Conservation (phyloP, 1,140 invertebrate species). For the Drosophila serrata region DNA sequence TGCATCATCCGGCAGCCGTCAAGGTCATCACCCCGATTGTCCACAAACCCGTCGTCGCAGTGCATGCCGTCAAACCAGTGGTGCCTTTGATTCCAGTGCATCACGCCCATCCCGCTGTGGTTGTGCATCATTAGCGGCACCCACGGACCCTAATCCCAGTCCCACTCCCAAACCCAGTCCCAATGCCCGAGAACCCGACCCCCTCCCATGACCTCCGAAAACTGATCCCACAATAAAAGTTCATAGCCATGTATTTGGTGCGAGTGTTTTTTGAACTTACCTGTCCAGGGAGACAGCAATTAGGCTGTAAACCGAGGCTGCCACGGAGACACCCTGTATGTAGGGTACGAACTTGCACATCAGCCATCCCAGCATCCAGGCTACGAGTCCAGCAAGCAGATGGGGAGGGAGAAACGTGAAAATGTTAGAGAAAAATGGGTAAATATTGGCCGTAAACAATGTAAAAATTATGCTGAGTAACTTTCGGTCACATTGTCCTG, state of each 20-base stretch:
- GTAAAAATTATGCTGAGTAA: constrained; percentile 79
- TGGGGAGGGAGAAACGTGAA: constrained; percentile 46
- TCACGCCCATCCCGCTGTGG: constrained; percentile 86
- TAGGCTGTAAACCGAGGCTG: constrained; percentile 96
- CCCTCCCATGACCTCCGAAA: constrained; percentile 7
- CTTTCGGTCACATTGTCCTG: constrained; percentile 63
- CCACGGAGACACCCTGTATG: constrained; percentile 97
- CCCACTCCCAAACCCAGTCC: constrained; percentile 3
- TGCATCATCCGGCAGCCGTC: constrained; percentile 78
- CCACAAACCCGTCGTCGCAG: constrained; percentile 85
- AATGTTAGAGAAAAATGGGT: constrained; percentile 30
- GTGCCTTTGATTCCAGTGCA: constrained; percentile 86
- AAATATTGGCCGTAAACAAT: constrained; percentile 64
- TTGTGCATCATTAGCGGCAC: constrained; percentile 82
- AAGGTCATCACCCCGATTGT: constrained; percentile 73
- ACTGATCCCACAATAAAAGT: constrained; percentile 75
- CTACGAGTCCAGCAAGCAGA: constrained; percentile 85
- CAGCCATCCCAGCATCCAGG: constrained; percentile 96
- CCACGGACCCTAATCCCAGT: background rate
- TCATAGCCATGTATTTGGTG: constrained; percentile 59
- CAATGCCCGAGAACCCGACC: constrained; percentile 22
- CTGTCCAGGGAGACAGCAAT: constrained; percentile 97
- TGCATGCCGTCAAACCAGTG: constrained; percentile 85
- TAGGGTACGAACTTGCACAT: constrained; percentile 98
- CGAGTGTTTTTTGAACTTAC: constrained; percentile 87